A percentile compares a stretch with the other conserved stretches of the same genome.
Evolutionary conservation across 2,113 vertebrate genomes (phyloP).

Genomic region (Mobula birostris): DNA sequence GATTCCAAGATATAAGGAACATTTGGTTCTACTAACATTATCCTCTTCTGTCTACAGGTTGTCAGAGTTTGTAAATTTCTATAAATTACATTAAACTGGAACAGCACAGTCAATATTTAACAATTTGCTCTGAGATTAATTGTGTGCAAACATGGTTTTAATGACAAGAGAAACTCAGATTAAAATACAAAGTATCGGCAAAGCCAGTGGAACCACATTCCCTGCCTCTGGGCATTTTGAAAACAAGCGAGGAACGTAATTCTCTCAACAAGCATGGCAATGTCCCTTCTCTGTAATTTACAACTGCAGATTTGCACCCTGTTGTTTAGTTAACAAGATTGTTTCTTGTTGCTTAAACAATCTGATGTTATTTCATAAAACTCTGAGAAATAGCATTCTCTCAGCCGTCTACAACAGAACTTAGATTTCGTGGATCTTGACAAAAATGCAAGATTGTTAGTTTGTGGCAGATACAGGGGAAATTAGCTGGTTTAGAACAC

Average conservation of each 20-base stretch:
- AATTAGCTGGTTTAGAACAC: background rate
- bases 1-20: background rate
- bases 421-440: background rate
- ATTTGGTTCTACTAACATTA: background rate
- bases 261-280: background rate
- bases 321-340: background rate
- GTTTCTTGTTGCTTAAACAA: background rate
- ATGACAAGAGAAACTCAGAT: constrained; percentile 1
- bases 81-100: background rate
- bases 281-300: background rate
- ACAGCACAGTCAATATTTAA: background rate
- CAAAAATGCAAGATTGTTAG: background rate
- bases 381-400: background rate
- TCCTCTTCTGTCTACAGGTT: background rate
- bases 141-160: background rate
- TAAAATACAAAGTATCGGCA: background rate
- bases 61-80: background rate
- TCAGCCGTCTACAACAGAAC: background rate
- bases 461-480: too few species aligned
- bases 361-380: background rate
- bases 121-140: background rate
- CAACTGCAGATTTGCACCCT: background rate
- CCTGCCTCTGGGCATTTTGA: background rate
- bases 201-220: constrained; percentile 27
- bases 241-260: background rate